Evolutionary conservation across 2,888 invertebrate species (phyloP).

Genomic region (Netelia fuscicornis): DNA sequence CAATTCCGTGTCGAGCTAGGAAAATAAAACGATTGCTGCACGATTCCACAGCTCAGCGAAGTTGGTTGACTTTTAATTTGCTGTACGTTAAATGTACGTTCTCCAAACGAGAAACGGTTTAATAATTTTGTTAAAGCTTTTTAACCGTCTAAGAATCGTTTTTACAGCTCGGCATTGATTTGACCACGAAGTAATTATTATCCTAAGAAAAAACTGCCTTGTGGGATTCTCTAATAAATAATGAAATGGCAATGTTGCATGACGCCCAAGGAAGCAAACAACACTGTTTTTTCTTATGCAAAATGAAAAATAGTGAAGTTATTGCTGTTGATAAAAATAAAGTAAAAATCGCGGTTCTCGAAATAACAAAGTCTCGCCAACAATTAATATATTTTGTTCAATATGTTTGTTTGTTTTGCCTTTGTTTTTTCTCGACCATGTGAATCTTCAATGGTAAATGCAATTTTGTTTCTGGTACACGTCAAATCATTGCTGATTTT

Average conservation of each 20-base stretch:
- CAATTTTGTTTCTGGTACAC: slow-evolving; percentile 44
- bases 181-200: slow-evolving; percentile 1
- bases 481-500: slow-evolving; percentile 25
- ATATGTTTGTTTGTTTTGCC: slow-evolving; percentile 9
- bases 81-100: no score
- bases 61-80: no score
- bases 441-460: slow-evolving; percentile 46
- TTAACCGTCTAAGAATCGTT: neutral
- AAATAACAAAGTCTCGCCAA: slow-evolving; percentile 46
- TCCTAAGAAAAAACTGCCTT: slow-evolving; percentile 47
- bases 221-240: slow-evolving; percentile 48
- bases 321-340: slow-evolving; percentile 45
- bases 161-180: slow-evolving; percentile 22
- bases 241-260: slow-evolving; percentile 46
- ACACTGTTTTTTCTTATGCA: slow-evolving; percentile 22
- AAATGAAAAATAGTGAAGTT: slow-evolving; percentile 39
- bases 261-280: slow-evolving; percentile 30
- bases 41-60: no score
- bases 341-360: slow-evolving; percentile 45
- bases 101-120: no score
- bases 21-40: no score
- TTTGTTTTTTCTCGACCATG: neutral
- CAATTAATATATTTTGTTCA: slow-evolving; percentile 33
- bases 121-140: no score
- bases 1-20: no score